A percentile compares a stretch with the other conserved stretches of the same genome.
Conservation (phyloP, 2,888 invertebrate species). For the Mantis religiosa region DNA sequence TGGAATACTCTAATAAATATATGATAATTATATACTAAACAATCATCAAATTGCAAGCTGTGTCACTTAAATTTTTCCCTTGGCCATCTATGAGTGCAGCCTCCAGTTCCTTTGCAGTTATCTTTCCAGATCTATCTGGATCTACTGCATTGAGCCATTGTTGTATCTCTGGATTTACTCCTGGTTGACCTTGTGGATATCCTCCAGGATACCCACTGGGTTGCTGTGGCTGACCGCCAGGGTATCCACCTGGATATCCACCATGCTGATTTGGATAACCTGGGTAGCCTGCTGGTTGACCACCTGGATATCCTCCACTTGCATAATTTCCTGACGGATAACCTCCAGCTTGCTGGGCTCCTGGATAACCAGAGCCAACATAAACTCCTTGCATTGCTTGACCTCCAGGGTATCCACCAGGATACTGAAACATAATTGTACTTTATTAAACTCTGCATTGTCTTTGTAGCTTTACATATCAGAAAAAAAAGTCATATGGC, state of each 20-base stretch:
- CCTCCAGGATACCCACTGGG: conserved; percentile 29
- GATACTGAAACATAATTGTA: not conserved
- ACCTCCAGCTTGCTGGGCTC: not conserved
- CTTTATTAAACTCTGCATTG: conserved; percentile 42
- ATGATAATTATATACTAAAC: conserved; percentile 53
- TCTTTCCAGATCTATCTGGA: conserved; percentile 76
- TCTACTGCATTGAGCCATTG: conserved; percentile 85
- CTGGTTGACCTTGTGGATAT: conserved; percentile 31
- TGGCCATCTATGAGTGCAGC: conserved; percentile 80
- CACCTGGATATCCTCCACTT: conserved; percentile 25
- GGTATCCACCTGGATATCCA: conserved; percentile 27
- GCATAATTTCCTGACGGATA: not conserved
- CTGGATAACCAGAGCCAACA: not conserved
- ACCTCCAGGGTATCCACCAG: not conserved
- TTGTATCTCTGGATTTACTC: conserved; percentile 66
- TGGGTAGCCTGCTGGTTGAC: conserved; percentile 28
- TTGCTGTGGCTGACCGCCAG: not conserved
- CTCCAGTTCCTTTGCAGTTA: conserved; percentile 71
- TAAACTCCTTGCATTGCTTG: not conserved
- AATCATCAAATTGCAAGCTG: conserved; percentile 83
- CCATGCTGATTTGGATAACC: not conserved
- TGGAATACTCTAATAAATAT: not conserved
- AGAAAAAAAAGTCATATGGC: too few relatives aligned
- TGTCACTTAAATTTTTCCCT: conserved; percentile 76
- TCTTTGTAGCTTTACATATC: too few relatives aligned